Conservation (phyloP, 2,113 vertebrate genomes). For the Oncorhynchus kisutch region DNA sequence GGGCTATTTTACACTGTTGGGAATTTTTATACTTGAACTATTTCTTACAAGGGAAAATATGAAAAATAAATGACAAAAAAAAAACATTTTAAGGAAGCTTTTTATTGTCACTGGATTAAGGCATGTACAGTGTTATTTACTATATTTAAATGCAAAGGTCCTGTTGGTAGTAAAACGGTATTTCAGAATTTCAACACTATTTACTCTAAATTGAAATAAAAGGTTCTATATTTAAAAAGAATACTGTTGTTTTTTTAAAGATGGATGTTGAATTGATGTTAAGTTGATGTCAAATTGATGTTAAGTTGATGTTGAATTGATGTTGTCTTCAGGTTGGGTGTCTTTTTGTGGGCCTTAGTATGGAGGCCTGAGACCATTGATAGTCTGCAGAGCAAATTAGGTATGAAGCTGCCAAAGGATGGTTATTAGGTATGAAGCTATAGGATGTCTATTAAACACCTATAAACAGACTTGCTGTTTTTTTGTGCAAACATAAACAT, state of each 20-base stretch:
- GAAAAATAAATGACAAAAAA: conserved; percentile 72
- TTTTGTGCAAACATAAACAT: too few relatives aligned
- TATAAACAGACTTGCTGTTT: too few relatives aligned
- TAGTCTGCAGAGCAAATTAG: too few relatives aligned
- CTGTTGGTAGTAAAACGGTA: conserved; percentile 88
- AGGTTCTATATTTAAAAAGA: conserved; percentile 73
- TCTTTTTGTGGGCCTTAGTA: not conserved
- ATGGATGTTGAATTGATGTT: not conserved
- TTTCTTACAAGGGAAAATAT: conserved; percentile 99
- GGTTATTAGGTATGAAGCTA: too few relatives aligned
- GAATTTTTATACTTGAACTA: conserved; percentile 99
- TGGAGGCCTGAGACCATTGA: too few relatives aligned
- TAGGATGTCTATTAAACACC: too few relatives aligned
- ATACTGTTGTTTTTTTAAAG: conserved; percentile 19
- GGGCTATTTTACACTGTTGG: conserved; percentile 98
- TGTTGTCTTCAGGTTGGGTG: not conserved
- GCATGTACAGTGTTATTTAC: conserved; percentile 87
- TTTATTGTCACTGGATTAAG: conserved; percentile 93
- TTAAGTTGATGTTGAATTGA: too few relatives aligned
- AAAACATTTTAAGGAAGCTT: conserved; percentile 86
- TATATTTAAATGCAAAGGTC: conserved; percentile 83
- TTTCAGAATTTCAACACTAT: conserved; percentile 91
- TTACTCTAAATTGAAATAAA: conserved; percentile 94
- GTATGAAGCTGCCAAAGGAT: too few relatives aligned
- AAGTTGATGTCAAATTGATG: not conserved